Evolutionary conservation across 1,140 invertebrate species (phyloP), one percentile per base, ranked within the genome.

Genomic region (Lucilia sericata): DNA sequence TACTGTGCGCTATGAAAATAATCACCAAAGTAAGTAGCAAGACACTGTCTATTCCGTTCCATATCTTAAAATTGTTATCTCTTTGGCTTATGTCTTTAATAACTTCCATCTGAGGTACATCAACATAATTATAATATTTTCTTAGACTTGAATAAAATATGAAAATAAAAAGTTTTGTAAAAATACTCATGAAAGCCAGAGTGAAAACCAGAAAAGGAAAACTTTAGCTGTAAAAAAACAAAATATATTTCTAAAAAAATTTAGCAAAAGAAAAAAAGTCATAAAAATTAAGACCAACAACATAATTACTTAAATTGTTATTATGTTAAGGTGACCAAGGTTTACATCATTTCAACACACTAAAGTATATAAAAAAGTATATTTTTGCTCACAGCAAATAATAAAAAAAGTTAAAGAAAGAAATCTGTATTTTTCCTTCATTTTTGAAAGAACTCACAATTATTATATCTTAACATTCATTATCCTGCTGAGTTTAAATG

Each of bases 251-350:
- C 25, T 60, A 60, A 60, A 60, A 60, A 60, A 60, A 60, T 7
- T 3, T 42, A 30, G 74, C 5, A 17, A 76, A 76, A 14, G 19
- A 42, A 42, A 5, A 49, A 49, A 80, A 80, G 76, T 80, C 42
- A 80, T 80, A 80, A 80, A 80, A 80, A 80, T 80, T 80, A 80
- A 80, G 49, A 49, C 76, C 47, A 80, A 80, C n/a, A 49, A 80
- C 76, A 80, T 80, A 80, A 80, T 80, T 80, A 80, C 76, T 80
- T 80, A 80, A 80, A 80, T 80, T n/a, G n/a, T 80, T 80, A 80
- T 80, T 49, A 49, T 80, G 76, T 49, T 80, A 80, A 80, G 76
- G 76, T 80, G 76, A 80, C 76, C 76, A 9, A 42, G 42, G 76
- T 80, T 80, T 80, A 19, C 60, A 70, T 19, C 60, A 25, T 70